Conservation (phyloP, 2,888 invertebrate species). For the Poecilobothrus nobilitatus region DNA sequence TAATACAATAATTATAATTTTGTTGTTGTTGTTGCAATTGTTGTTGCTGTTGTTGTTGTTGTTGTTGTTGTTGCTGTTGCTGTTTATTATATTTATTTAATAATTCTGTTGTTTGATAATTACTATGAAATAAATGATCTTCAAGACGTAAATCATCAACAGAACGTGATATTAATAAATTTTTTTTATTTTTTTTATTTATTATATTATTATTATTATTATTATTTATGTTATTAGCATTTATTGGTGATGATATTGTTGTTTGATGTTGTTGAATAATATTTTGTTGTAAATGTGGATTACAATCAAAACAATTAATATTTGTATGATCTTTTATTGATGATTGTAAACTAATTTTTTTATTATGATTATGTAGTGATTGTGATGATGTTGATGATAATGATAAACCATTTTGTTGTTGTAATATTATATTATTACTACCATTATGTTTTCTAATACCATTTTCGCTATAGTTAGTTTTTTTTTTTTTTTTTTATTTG, state of each 20-base stretch:
- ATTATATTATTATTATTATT: not conserved
- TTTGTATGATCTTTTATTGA: not conserved
- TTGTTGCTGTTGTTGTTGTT: not conserved
- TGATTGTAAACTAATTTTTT: not conserved
- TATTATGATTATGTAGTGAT: not conserved
- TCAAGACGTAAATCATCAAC: slow-evolving; percentile 12
- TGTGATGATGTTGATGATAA: no score
- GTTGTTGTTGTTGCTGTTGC: not conserved
- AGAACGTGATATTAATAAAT: slow-evolving; percentile 9
- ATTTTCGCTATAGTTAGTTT: not conserved
- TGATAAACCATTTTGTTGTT: not conserved
- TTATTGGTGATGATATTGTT: not conserved
- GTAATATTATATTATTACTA: not conserved
- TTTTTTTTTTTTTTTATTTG: no score
- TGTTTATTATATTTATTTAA: not conserved
- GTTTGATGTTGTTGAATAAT: not conserved
- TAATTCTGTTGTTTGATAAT: not conserved
- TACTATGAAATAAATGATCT: not conserved
- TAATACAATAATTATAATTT: not conserved
- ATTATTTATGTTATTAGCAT: not conserved
- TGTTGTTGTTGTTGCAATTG: not conserved
- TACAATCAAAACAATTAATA: not conserved
- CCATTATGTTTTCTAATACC: not conserved
- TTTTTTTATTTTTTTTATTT: slow-evolving; percentile 8
- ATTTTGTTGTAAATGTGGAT: not conserved